Conservation (phyloP, 2,888 invertebrate species). For the Chouioia cunea region DNA sequence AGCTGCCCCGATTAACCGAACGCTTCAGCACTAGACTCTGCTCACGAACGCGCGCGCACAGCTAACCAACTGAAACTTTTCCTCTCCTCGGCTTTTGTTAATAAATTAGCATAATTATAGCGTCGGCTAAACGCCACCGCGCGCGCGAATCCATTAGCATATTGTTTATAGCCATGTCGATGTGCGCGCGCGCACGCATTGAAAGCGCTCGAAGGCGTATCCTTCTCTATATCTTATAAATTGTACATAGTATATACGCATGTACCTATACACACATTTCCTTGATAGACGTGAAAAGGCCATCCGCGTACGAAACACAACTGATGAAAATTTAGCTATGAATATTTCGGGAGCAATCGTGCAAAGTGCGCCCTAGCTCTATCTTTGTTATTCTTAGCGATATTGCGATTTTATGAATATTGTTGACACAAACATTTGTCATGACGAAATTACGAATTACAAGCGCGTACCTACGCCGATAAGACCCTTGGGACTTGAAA, state of each 20-base stretch:
- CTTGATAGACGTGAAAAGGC: not conserved
- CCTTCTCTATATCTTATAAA: too few species aligned
- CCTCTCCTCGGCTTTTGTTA: constrained; percentile 58
- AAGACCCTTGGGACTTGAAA: too few species aligned
- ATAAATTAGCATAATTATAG: constrained; percentile 65
- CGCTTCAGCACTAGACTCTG: not conserved
- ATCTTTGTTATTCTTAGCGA: not conserved
- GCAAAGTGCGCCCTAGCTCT: not conserved
- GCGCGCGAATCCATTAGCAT: constrained; percentile 60
- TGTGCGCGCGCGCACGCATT: constrained; percentile 42
- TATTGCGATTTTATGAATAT: too few species aligned
- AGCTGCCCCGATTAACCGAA: constrained; percentile 32
- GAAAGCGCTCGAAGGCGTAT: constrained; percentile 48
- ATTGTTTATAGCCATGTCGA: constrained; percentile 56
- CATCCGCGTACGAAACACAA: not conserved
- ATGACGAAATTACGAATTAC: too few species aligned
- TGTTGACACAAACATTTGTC: too few species aligned
- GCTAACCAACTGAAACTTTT: constrained; percentile 49
- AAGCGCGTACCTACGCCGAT: too few species aligned
- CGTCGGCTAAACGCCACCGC: constrained; percentile 54
- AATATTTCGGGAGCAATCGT: constrained; percentile 9
- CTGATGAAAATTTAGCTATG: constrained; percentile 21
- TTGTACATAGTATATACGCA: constrained; percentile 12
- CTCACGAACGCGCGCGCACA: constrained; percentile 22
- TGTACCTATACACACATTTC: not conserved